A percentile compares a stretch with the other conserved stretches of the same genome.
These are phyloP conservation scores for Napeogenes sylphis DNA, from an alignment of 2,888 invertebrate genomes.

Conservation along the genomic window DNA sequence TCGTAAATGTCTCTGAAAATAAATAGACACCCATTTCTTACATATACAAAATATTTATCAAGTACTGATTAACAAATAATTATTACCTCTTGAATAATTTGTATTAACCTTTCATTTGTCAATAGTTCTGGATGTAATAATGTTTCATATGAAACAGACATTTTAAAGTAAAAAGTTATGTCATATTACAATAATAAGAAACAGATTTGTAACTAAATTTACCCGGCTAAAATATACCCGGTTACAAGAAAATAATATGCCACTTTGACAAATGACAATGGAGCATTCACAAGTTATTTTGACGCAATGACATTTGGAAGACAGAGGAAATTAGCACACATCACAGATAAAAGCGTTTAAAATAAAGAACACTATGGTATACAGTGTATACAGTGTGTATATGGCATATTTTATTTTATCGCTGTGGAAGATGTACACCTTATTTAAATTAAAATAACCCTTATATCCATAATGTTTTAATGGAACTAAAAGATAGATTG, in stretches of 20 bases:
- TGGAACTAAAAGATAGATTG: no score
- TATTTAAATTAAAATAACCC: no score
- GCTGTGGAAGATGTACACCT: no score
- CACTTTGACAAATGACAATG: no score
- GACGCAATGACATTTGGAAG: no score
- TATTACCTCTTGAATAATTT: slow-evolving; percentile 61
- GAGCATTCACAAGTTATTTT: no score
- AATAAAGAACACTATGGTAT: no score
- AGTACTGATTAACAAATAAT: neutral
- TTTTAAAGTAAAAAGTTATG: slow-evolving; percentile 25
- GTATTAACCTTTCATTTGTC: slow-evolving; percentile 58
- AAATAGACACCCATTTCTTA: slow-evolving; percentile 18
- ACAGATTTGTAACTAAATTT: neutral
- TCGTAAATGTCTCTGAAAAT: slow-evolving; percentile 60
- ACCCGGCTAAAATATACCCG: neutral
- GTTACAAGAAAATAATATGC: neutral
- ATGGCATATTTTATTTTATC: no score
- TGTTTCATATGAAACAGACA: slow-evolving; percentile 63
- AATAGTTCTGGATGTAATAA: slow-evolving; percentile 69
- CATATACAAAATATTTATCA: slow-evolving; percentile 1
- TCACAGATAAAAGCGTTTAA: no score
- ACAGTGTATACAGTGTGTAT: no score
- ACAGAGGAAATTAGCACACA: no score
- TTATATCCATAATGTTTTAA: no score
- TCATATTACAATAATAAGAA: slow-evolving; percentile 8